Evolutionary conservation across 2,888 invertebrate genomes (phyloP).

Genomic region (Podotricha telesiphe): DNA sequence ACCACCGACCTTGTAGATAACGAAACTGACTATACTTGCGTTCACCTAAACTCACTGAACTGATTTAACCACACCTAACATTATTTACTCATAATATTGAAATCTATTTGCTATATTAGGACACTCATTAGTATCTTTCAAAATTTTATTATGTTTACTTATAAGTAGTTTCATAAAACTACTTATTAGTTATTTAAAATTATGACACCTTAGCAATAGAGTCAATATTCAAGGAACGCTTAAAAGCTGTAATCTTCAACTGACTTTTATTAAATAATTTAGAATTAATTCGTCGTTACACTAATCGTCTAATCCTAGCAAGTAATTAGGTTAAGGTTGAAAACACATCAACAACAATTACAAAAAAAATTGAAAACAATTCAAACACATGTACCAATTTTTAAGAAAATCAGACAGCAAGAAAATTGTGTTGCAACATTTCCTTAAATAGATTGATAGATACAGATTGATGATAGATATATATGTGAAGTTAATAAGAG

Average conservation of each 20-base stretch:
- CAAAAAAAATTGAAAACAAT: too few relatives aligned
- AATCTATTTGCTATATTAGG: constrained; percentile 25
- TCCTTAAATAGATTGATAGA: too few relatives aligned
- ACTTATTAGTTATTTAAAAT: not conserved
- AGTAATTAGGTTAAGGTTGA: too few relatives aligned
- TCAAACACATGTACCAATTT: too few relatives aligned
- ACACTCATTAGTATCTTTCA: constrained; percentile 25
- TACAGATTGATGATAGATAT: too few relatives aligned
- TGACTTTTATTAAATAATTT: too few relatives aligned
- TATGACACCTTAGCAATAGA: not conserved
- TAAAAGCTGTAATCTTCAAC: not conserved
- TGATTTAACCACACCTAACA: constrained; percentile 38
- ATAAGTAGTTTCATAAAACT: constrained; percentile 2
- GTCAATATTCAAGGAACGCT: not conserved
- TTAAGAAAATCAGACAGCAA: too few relatives aligned
- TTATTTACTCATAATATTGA: constrained; percentile 32
- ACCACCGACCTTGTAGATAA: constrained; percentile 49
- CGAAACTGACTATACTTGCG: constrained; percentile 43
- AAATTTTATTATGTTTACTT: constrained; percentile 20
- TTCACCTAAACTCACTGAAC: constrained; percentile 44
- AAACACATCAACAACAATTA: too few relatives aligned
- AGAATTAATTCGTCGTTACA: too few relatives aligned
- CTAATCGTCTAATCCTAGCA: too few relatives aligned
- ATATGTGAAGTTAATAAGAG: too few relatives aligned
- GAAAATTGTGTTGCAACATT: too few relatives aligned